These are phyloP conservation scores for Sphenodon punctatus DNA, from an alignment of 2,797 vertebrate genomes.

Conservation along the genomic window DNA sequence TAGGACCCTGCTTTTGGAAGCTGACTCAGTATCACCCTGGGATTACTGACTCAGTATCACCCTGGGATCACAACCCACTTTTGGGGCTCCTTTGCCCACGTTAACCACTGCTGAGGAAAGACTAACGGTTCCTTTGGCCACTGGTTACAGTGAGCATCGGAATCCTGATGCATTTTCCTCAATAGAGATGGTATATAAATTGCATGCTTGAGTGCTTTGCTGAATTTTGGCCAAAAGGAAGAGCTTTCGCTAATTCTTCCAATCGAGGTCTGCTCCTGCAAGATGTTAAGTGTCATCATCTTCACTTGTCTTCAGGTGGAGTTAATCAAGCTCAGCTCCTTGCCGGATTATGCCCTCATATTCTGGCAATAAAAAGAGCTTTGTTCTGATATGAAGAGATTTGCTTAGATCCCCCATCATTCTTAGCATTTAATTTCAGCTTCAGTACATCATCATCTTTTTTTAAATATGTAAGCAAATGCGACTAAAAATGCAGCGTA, in stretches of 20 bases:
- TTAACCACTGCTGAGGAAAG: neutral
- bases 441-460: neutral
- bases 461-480: neutral
- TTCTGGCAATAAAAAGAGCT: neutral
- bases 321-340: neutral
- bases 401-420: neutral
- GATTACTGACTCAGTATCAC: neutral
- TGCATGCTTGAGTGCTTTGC: neutral
- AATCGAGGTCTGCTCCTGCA: neutral
- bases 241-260: neutral
- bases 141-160: too few species aligned
- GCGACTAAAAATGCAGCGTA: neutral
- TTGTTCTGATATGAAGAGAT: neutral
- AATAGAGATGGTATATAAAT: neutral
- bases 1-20: neutral
- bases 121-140: neutral
- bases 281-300: neutral
- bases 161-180: neutral
- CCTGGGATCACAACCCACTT: accelerated
- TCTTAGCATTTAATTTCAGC: neutral
- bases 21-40: neutral
- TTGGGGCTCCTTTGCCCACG: accelerated
- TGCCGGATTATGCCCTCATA: neutral
- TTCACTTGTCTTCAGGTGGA: neutral
- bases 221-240: neutral